phyloP scores from a whole-genome alignment of 2,113 vertebrate species.

The Pyxicephalus adspersus region DNA sequence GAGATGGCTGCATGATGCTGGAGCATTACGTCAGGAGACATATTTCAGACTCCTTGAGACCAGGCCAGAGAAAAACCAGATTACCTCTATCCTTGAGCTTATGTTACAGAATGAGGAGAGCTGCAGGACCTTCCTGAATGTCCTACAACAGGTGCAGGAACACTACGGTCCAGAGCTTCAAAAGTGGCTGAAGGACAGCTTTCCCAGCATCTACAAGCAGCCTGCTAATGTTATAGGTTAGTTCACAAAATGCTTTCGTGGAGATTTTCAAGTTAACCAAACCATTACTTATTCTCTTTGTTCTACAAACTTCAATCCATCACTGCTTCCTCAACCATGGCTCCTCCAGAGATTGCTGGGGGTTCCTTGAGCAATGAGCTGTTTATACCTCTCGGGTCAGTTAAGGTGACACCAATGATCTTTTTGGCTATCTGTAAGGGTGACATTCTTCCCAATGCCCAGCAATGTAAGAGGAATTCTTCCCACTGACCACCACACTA shows the following conservation, averaged over 20 bases:
- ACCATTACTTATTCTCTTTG: too few species aligned
- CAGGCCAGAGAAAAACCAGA: conserved; percentile 60
- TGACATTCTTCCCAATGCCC: too few species aligned
- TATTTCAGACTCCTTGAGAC: conserved; percentile 70
- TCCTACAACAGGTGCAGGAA: conserved; percentile 67
- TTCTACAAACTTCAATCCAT: not conserved
- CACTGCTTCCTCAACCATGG: not conserved
- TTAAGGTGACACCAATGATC: too few species aligned
- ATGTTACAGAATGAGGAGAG: conserved; percentile 58
- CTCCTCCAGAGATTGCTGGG: too few species aligned
- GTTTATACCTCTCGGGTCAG: too few species aligned
- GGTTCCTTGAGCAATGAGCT: too few species aligned
- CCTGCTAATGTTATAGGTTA: not conserved
- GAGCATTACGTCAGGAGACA: conserved; percentile 63
- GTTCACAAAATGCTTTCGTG: not conserved
- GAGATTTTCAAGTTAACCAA: too few species aligned
- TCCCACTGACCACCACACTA: too few species aligned
- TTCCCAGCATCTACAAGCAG: not conserved
- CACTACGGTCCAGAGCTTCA: conserved; percentile 67
- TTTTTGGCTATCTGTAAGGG: too few species aligned
- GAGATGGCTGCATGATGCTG: conserved; percentile 65
- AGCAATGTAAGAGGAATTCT: too few species aligned
- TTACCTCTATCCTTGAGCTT: conserved; percentile 64
- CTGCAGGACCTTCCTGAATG: conserved; percentile 64
- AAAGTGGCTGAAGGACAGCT: conserved; percentile 61